These are phyloP conservation scores for Anguilla rostrata DNA, from an alignment of 2,113 vertebrate genomes.

Conservation along the genomic window DNA sequence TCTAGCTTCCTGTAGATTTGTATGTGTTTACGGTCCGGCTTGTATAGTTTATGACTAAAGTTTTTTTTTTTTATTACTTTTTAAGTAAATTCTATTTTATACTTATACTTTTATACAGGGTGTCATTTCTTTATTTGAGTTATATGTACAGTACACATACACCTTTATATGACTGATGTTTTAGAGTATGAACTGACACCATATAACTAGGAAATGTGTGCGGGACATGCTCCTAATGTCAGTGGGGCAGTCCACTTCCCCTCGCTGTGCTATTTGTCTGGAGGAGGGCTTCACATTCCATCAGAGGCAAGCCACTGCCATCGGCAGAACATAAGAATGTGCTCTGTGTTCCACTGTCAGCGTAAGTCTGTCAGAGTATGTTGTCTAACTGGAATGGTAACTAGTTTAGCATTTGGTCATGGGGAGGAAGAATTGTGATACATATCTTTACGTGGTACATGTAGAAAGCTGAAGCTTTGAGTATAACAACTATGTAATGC, in stretches of 20 bases:
- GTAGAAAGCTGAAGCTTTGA: no score
- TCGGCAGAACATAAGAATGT: neutral
- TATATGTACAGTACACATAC: no score
- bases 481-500: no score
- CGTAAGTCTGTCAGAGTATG: neutral
- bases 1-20: neutral
- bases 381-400: neutral
- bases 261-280: neutral
- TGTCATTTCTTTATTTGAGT: no score
- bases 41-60: no score
- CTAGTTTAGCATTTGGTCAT: neutral
- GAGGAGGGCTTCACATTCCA: neutral
- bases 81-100: no score
- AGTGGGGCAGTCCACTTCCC: neutral
- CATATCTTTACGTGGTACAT: no score
- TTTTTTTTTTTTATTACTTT: no score
- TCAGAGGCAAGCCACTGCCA: neutral
- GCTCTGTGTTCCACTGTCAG: neutral
- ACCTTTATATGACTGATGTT: no score
- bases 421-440: neutral
- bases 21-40: neutral
- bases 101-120: no score
- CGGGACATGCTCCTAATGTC: neutral
- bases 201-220: no score
- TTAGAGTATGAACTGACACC: no score